These are phyloP conservation scores for Trachythela sp. DNA, from an alignment of 64 coral and sea anemone genomes.

Conservation along the genomic window DNA sequence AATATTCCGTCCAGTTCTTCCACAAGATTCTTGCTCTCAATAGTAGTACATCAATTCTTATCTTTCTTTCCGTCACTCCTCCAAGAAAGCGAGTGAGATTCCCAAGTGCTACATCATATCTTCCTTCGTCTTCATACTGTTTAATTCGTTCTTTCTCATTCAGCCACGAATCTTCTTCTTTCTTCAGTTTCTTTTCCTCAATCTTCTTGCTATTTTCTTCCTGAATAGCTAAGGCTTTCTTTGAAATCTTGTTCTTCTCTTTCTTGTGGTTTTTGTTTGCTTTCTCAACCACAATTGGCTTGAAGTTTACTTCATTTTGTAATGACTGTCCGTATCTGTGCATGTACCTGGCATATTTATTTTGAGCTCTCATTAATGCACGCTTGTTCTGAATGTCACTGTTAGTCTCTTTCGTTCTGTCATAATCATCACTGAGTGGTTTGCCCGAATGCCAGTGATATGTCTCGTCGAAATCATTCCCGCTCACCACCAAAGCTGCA, in stretches of 20 bases:
- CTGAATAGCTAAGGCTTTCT: not conserved
- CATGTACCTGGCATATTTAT: not conserved
- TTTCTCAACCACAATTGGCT: not conserved
- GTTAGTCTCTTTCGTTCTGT: constrained; percentile 25
- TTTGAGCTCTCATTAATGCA: not conserved
- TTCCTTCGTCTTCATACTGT: not conserved
- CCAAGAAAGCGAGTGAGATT: not conserved
- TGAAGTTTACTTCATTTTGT: not conserved
- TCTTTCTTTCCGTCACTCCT: not conserved
- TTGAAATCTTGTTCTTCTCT: not conserved
- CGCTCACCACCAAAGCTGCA: not conserved
- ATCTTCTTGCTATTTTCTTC: not conserved
- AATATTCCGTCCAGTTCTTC: not conserved
- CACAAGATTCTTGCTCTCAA: not conserved
- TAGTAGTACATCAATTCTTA: not conserved
- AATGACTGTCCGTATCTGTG: not conserved
- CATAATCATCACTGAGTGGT: constrained; percentile 68
- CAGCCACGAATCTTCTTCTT: not conserved
- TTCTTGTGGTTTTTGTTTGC: not conserved
- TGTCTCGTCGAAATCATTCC: constrained; percentile 62
- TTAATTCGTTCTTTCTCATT: not conserved
- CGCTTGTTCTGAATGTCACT: not conserved
- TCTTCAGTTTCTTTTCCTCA: constrained; percentile 4
- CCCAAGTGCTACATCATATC: not conserved
- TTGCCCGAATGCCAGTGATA: constrained; percentile 74